Evolutionary conservation across 2,888 invertebrate genomes (phyloP).

Genomic region (Piscicola geometra): DNA sequence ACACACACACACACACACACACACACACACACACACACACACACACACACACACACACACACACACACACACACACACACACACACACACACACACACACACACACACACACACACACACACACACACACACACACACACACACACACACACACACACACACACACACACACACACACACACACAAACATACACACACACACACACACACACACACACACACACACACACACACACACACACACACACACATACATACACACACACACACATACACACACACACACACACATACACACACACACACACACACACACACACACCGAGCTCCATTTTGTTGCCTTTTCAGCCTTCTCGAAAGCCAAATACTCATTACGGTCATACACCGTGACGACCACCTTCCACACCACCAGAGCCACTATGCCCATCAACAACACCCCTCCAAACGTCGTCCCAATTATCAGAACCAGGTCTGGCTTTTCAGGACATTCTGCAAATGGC

Average conservation of each 20-base stretch:
- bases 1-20: too few relatives aligned
- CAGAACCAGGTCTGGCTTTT: not conserved
- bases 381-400: constrained; percentile 31
- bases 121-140: too few relatives aligned
- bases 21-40: too few relatives aligned
- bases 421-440: constrained; percentile 1
- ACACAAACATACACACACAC: too few relatives aligned
- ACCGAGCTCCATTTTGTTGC: constrained; percentile 29
- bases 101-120: not conserved
- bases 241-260: too few relatives aligned
- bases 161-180: too few relatives aligned
- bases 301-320: not conserved
- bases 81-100: not conserved
- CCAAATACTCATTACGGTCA: constrained; percentile 31
- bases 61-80: not conserved
- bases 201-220: too few relatives aligned
- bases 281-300: not conserved
- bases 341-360: constrained; percentile 27
- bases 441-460: constrained; percentile 29
- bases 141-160: too few relatives aligned
- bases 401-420: constrained; percentile 30
- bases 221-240: too few relatives aligned
- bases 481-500: constrained; percentile 13
- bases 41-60: too few relatives aligned
- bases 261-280: too few relatives aligned